phyloP scores from a whole-genome alignment of 2,888 invertebrate genomes.

The Meloe dianella region DNA sequence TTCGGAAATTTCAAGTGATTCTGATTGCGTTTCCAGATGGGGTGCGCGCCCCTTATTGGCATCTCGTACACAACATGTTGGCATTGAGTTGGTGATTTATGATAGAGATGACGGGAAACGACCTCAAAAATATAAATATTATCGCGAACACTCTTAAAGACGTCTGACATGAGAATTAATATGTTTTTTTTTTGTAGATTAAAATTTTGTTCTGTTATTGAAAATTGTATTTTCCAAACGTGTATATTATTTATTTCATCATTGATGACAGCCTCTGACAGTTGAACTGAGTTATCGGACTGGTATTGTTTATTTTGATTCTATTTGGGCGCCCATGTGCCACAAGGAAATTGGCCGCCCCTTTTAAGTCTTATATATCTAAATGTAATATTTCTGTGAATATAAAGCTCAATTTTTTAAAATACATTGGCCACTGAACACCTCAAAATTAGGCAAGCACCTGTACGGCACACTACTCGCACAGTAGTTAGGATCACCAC shows the following conservation, averaged over 20 bases:
- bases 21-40: not conserved
- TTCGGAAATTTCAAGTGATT: not conserved
- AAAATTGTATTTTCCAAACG: not conserved
- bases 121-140: conserved; percentile 52
- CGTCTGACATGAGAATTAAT: conserved; percentile 45
- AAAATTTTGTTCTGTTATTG: conserved; percentile 23
- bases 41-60: not conserved
- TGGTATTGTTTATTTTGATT: too few relatives aligned
- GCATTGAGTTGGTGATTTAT: conserved; percentile 40
- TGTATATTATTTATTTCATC: not conserved
- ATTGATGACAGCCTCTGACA: not conserved
- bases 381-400: too few relatives aligned
- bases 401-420: too few relatives aligned
- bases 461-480: too few relatives aligned
- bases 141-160: conserved; percentile 46
- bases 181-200: conserved; percentile 38
- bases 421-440: too few relatives aligned
- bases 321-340: too few relatives aligned
- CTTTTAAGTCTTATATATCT: too few relatives aligned
- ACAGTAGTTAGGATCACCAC: too few relatives aligned
- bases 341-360: too few relatives aligned
- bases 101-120: conserved; percentile 38
- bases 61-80: not conserved
- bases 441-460: too few relatives aligned
- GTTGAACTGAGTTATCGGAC: not conserved